A percentile compares a stretch with the other conserved stretches of the same genome.
These are phyloP conservation scores for Phoxinus dragarum DNA, from an alignment of 2,797 vertebrate species.

Conservation along the genomic window DNA sequence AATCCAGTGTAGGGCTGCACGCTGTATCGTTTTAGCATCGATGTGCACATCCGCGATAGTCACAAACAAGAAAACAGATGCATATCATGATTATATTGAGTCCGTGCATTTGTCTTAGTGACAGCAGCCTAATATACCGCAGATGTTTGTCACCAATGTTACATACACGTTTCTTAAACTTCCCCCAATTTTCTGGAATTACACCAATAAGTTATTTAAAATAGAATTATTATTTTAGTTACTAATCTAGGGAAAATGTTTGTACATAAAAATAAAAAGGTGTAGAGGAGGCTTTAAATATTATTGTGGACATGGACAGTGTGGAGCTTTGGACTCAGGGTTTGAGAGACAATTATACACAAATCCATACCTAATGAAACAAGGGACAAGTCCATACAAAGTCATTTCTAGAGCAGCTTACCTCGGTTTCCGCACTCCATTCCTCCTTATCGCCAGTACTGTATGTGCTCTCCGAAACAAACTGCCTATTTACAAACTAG, in stretches of 20 bases:
- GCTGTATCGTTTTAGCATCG: no score
- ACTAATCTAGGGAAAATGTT: not conserved
- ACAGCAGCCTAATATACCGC: no score
- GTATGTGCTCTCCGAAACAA: slow-evolving; percentile 95
- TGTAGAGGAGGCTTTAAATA: not conserved
- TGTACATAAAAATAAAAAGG: not conserved
- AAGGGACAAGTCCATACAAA: not conserved
- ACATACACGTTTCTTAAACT: not conserved
- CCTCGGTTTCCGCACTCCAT: slow-evolving; percentile 81
- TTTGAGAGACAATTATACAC: not conserved
- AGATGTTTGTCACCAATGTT: no score
- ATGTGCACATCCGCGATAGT: no score
- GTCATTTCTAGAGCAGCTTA: not conserved
- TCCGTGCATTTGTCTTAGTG: no score
- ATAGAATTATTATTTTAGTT: not conserved
- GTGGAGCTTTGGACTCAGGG: not conserved
- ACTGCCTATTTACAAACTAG: slow-evolving; percentile 99
- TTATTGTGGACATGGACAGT: not conserved
- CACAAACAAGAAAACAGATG: no score
- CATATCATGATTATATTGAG: no score
- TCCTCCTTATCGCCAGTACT: slow-evolving; percentile 91
- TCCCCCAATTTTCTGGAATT: not conserved
- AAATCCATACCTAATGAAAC: not conserved
- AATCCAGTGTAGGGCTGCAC: not conserved
- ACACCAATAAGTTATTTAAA: not conserved